These are phyloP conservation scores for Plagodis pulveraria DNA, from an alignment of 2,888 invertebrate genomes.

Conservation along the genomic window DNA sequence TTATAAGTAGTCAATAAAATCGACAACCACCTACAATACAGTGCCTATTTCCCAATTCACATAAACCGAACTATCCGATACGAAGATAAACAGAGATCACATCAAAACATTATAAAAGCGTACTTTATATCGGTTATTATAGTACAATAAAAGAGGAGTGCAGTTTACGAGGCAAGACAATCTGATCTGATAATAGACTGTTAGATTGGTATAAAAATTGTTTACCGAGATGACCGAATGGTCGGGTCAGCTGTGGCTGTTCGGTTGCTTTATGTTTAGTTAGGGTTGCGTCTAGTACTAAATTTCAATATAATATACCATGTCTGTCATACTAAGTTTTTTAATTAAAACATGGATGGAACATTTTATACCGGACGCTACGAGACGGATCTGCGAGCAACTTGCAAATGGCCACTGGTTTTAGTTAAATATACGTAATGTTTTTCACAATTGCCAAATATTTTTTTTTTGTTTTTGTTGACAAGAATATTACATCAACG, in stretches of 20 bases:
- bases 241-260: constrained; percentile 16
- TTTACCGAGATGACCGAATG: constrained; percentile 57
- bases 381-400: too few species aligned
- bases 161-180: constrained; percentile 60
- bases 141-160: constrained; percentile 67
- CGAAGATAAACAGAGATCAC: constrained; percentile 72
- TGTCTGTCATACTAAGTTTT: too few species aligned
- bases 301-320: too few species aligned
- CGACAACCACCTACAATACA: constrained; percentile 43
- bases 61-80: constrained; percentile 65
- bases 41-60: constrained; percentile 46
- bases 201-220: constrained; percentile 66
- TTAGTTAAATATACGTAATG: too few species aligned
- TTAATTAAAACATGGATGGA: too few species aligned
- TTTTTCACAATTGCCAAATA: too few species aligned
- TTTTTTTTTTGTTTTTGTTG: too few species aligned
- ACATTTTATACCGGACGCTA: too few species aligned
- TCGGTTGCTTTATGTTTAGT: constrained; percentile 15
- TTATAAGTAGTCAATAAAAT: constrained; percentile 48
- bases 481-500: too few species aligned
- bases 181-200: constrained; percentile 67
- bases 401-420: too few species aligned
- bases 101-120: constrained; percentile 71
- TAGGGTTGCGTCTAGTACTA: constrained; percentile 23
- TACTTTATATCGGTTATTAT: constrained; percentile 76